A percentile compares a stretch with the other conserved stretches of the same genome.
Evolutionary conservation across 2,888 invertebrate genomes (phyloP).

Genomic region (Dasysyrphus tricinctus): DNA sequence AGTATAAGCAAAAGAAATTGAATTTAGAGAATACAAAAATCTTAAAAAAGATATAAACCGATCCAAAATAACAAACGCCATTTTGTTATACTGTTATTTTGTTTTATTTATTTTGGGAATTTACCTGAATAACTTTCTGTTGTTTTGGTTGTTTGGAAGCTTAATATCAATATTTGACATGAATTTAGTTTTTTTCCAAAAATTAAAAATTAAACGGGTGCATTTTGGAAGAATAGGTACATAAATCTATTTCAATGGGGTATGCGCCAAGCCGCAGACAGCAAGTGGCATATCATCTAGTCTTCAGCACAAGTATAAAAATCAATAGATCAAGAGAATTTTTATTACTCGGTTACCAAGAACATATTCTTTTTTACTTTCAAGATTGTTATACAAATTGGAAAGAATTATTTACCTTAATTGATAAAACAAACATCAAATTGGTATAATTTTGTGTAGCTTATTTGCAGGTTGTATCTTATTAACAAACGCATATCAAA

Average conservation of each 20-base stretch:
- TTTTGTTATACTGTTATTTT: background rate
- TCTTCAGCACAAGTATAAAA: background rate
- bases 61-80: background rate
- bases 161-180: background rate
- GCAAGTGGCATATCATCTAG: background rate
- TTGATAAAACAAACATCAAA: background rate
- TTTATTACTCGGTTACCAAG: background rate
- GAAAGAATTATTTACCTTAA: background rate
- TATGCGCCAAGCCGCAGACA: background rate
- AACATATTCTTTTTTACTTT: background rate
- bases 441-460: background rate
- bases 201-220: background rate
- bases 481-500: background rate
- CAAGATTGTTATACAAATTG: background rate
- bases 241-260: background rate
- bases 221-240: background rate
- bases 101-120: background rate
- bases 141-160: background rate
- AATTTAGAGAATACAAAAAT: background rate
- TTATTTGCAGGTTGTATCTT: background rate
- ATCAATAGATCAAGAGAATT: conserved; percentile 1
- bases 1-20: background rate
- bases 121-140: background rate
- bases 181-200: background rate
- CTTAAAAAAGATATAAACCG: background rate